These are phyloP conservation scores for Hemaris fuciformis DNA, from an alignment of 2,888 invertebrate genomes.

Conservation along the genomic window DNA sequence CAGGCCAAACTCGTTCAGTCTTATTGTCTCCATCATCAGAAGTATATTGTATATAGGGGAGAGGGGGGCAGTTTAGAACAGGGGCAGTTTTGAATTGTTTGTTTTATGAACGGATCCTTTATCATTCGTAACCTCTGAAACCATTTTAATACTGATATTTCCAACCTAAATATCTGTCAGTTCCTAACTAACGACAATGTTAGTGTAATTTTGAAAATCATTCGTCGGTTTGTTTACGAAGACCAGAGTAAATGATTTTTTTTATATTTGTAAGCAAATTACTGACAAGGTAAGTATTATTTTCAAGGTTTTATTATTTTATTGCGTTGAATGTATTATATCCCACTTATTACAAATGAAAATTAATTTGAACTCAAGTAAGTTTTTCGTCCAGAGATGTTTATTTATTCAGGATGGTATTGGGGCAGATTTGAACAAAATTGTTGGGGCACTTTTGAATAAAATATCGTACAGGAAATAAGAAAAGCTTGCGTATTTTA, in stretches of 20 bases:
- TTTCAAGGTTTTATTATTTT: constrained; percentile 7
- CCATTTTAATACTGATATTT: constrained; percentile 13
- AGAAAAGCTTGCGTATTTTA: too few relatives aligned
- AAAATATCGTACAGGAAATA: too few relatives aligned
- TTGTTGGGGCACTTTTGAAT: not conserved
- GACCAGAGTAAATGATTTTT: constrained; percentile 8
- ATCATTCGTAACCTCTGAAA: constrained; percentile 12
- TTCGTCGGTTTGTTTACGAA: constrained; percentile 10
- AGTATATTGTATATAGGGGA: too few relatives aligned
- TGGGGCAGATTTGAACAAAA: constrained; percentile 16
- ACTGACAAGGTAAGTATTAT: constrained; percentile 11
- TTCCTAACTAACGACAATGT: not conserved
- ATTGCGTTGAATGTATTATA: constrained; percentile 11
- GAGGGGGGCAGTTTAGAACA: constrained; percentile 17
- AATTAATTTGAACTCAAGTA: constrained; percentile 2
- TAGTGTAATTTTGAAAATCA: not conserved
- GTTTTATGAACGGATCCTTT: constrained; percentile 14
- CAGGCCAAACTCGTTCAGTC: too few relatives aligned
- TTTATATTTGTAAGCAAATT: constrained; percentile 11
- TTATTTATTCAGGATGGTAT: constrained; percentile 15
- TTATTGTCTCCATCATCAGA: too few relatives aligned
- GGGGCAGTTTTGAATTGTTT: constrained; percentile 19
- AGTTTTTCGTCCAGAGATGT: not conserved
- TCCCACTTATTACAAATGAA: constrained; percentile 10
- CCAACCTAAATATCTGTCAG: constrained; percentile 6